Evolutionary conservation across 2,797 vertebrate species (phyloP).

Genomic region (Artibeus lituratus): DNA sequence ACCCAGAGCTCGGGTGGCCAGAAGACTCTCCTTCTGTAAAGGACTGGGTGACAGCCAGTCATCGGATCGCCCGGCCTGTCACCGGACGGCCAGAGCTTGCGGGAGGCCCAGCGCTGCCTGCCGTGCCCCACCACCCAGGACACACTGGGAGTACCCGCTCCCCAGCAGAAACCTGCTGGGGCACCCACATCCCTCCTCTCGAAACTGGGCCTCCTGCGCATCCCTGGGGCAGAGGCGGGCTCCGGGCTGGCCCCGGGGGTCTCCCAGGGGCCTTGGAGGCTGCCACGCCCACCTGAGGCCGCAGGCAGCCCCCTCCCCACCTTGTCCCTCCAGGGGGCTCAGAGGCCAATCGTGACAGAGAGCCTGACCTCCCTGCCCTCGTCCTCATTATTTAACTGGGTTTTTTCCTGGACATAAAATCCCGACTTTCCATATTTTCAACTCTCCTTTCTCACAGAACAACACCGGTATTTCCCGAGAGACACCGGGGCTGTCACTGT

Average conservation of each 20-base stretch:
- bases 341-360: not conserved
- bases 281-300: not conserved
- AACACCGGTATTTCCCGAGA: constrained; percentile 76
- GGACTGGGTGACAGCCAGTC: accelerated
- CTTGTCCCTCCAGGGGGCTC: not conserved
- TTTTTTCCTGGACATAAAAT: constrained; percentile 66
- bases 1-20: not conserved
- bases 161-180: accelerated
- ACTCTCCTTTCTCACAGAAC: constrained; percentile 79
- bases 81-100: accelerated
- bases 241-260: not conserved
- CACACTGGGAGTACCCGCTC: accelerated
- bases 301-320: not conserved
- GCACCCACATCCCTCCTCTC: accelerated
- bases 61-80: accelerated
- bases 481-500: constrained; percentile 73
- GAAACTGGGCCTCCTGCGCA: too few species aligned
- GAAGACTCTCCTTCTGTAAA: not conserved
- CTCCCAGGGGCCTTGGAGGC: not conserved
- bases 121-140: too few species aligned
- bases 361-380: not conserved
- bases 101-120: not conserved
- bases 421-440: constrained; percentile 75
- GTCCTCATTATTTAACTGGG: not conserved
- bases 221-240: too few species aligned